Base-by-base conservation (phyloP, 2,888 invertebrate genomes). In the Neoscelio sp. region DNA sequence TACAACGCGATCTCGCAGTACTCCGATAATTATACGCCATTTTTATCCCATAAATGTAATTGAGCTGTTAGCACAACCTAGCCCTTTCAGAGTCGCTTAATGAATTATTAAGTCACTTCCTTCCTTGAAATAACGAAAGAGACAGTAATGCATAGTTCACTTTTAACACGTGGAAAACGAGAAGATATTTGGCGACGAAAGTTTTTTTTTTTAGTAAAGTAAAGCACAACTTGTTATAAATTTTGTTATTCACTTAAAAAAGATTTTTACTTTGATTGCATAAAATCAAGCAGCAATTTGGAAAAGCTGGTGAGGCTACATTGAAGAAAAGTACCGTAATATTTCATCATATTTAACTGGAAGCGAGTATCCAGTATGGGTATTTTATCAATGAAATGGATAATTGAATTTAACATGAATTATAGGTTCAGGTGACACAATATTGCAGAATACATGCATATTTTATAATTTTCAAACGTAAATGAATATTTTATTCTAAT, bases 21-120 rank as follows among this genome's bases (percentile, higher is more conserved):
- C 28, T 46, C 33, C 65, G 76, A 80, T 71, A 74, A 80, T 56
- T 73, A 76, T 76, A 71, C 78, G 73, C 76, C 78, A 78, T 82
- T 80, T 78, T 78, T 70, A 77, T 74, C 81, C 81, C 81, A 81
- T 82, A 78, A 82, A 82, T 82, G 80, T 80, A 81, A 80, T 81
- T 80, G 78, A 81, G 78, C 56, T 80, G 71, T 52, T 77, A 73
- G 64, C 52, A 46, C 38, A 52, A 71, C 52, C 60, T 56, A 71
- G 35, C 60, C 67, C 65, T 58, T 60, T 48, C 70, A 52, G 54
- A 54, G 76, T 48, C 26, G 23, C 65, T 52, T 70, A 60, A 82
- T 75, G 76, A 82, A 77, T 81, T 80, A 82, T 81, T 80, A 74
- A 82, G 80, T 76, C 76, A 70, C 65, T 82, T 78, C 58, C 74